These are phyloP conservation scores for Temnothorax longispinosus DNA, from an alignment of 1,140 invertebrate genomes.

Conservation along the genomic window DNA sequence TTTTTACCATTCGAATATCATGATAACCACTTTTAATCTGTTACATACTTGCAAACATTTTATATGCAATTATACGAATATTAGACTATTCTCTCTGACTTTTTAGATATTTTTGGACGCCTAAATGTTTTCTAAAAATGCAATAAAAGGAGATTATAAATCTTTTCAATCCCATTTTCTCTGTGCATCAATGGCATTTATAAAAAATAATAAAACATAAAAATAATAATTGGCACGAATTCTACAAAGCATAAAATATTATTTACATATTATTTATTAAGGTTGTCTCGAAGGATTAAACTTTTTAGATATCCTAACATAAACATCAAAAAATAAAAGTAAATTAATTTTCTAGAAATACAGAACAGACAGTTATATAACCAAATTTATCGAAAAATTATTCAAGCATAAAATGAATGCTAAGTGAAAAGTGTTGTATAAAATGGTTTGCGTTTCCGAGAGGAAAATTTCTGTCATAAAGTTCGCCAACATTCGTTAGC, in stretches of 20 bases:
- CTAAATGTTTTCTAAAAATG: not conserved
- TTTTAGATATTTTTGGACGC: not conserved
- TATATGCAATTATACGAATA: not conserved
- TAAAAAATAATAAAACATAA: conserved; percentile 29
- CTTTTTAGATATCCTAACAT: not conserved
- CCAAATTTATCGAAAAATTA: conserved; percentile 41
- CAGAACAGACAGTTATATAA: not conserved
- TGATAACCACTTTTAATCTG: not conserved
- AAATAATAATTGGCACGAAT: conserved; percentile 60
- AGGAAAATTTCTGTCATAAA: conserved; percentile 34
- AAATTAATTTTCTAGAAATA: not conserved
- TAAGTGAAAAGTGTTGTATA: not conserved
- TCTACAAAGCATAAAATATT: not conserved
- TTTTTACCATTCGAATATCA: not conserved
- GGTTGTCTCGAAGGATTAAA: not conserved
- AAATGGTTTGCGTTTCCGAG: conserved; percentile 32
- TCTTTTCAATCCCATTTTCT: conserved; percentile 33
- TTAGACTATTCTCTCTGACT: not conserved
- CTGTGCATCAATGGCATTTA: not conserved
- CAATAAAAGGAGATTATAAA: not conserved
- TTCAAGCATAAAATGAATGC: not conserved
- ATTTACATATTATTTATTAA: conserved; percentile 16
- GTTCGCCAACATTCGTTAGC: conserved; percentile 50
- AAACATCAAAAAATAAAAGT: not conserved
- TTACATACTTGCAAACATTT: not conserved